Evolutionary conservation across 2,113 vertebrate species (phyloP).

Genomic region (Cranoglanis bouderius): DNA sequence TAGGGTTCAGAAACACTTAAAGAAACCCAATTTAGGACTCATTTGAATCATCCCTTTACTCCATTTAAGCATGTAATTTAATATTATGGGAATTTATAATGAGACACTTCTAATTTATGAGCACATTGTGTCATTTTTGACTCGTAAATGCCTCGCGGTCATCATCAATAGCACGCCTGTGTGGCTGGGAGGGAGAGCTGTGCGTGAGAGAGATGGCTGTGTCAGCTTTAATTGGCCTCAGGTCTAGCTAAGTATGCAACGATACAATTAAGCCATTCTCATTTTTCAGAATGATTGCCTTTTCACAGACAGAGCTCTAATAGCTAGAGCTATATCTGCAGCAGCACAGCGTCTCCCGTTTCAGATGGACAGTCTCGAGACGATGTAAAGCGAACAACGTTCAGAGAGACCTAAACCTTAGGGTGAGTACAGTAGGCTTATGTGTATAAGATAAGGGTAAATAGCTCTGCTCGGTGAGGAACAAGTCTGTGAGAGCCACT

Average conservation of each 20-base stretch:
- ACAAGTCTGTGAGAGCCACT: neutral
- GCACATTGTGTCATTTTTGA: conserved; percentile 40
- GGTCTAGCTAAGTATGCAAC: conserved; percentile 51
- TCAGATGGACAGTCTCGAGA: conserved; percentile 12
- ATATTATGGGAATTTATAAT: conserved; percentile 28
- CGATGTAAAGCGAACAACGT: neutral
- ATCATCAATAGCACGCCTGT: conserved; percentile 51
- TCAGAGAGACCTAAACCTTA: neutral
- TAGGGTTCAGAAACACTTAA: neutral
- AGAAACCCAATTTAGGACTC: neutral
- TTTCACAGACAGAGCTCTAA: conserved; percentile 25
- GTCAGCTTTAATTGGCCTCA: conserved; percentile 54
- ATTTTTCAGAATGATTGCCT: conserved; percentile 57
- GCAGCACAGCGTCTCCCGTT: neutral
- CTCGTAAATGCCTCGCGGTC: conserved; percentile 51
- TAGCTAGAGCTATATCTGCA: conserved; percentile 8
- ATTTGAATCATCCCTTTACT: neutral
- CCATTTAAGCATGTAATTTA: conserved; percentile 16
- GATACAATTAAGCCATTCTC: conserved; percentile 46
- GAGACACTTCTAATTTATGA: conserved; percentile 30
- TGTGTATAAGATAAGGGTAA: neutral
- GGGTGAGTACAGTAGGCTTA: neutral
- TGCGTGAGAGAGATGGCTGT: conserved; percentile 28
- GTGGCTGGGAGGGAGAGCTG: neutral
- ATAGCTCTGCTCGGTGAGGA: neutral